Conservation (phyloP, 2,113 vertebrate species). For the Himantopus leucocephalus region DNA sequence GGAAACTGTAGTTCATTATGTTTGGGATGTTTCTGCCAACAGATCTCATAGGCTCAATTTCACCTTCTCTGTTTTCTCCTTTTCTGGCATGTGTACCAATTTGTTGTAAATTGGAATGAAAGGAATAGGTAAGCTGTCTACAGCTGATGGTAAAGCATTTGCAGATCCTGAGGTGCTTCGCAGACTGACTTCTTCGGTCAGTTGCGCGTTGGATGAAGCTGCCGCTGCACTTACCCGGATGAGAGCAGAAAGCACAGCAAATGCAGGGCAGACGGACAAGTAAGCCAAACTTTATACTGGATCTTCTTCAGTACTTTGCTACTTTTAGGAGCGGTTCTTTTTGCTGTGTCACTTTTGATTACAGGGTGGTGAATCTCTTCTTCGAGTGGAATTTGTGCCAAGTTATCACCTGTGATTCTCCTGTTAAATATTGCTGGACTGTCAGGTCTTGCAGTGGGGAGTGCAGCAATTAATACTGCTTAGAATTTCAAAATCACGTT, state of each 20-base stretch:
- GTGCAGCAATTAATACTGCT: background rate
- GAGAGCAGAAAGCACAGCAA: slow-evolving; percentile 97
- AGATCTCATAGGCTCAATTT: background rate
- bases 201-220: slow-evolving; percentile 97
- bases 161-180: slow-evolving; percentile 98
- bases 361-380: background rate
- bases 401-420: background rate
- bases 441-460: background rate
- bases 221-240: slow-evolving; percentile 97
- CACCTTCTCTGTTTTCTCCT: slow-evolving; percentile 25
- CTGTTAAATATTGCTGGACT: background rate
- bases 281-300: slow-evolving; percentile 70
- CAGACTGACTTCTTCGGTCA: slow-evolving; percentile 96
- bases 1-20: background rate
- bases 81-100: background rate
- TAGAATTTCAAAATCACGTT: rapidly evolving
- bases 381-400: background rate
- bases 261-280: slow-evolving; percentile 97
- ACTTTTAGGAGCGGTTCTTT: background rate
- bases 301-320: too few species aligned
- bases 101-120: slow-evolving; percentile 1
- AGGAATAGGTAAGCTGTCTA: slow-evolving; percentile 99
- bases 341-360: background rate
- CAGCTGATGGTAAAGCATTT: slow-evolving; percentile 98
- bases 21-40: background rate